Base-by-base conservation (phyloP, 2,888 invertebrate genomes). In the Epirrhoe tristata region DNA sequence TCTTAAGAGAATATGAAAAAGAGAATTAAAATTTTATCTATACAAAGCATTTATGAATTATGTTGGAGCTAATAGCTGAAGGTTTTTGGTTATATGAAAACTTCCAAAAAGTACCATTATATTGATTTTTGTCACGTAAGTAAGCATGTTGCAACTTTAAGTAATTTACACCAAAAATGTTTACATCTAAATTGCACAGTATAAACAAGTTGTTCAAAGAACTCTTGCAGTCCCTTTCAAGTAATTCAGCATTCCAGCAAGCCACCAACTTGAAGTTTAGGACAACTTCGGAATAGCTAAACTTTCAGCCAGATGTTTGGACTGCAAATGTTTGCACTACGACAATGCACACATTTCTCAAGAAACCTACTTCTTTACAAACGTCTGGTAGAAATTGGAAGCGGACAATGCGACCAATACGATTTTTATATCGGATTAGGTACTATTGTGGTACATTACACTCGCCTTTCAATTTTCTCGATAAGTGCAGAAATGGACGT, bases 381-480 rank as follows among this genome's bases (percentile, higher is more conserved):
- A 43, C 52, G 24, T 24, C n/a, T 14, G 36, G 51, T 39, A 46
- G 55, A 62, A 65, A 65, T 61, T 55, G 55, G 53, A 68, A 64
- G 14, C 10, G 62, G 51, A 69, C 58, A 69, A 65, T 66, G 39
- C 64, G 56, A 66, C 43, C 69, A 66, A 71, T 68, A 65, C 63
- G 50, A 70, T 68, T 71, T 70, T 63, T 70, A 68, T 67, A 71
- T 68, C 64, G 62, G 63, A 67, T 71, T 69, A 74, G 51, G 14
- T n/a, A 34, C 69, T 66, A 70, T 71, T 72, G 71, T 70, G 62
- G 59, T 70, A 70, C 71, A 75, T 77, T 70, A 70, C 71, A 69
- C 58, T 63, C 66, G 66, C 72, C 72, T 75, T 76, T 76, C 75
- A 76, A 75, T 76, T 77, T 74, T 67, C 72, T 67, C 62, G 56